These are phyloP conservation scores for Tenthredo amoena DNA, from an alignment of 2,888 invertebrate species.

Conservation along the genomic window DNA sequence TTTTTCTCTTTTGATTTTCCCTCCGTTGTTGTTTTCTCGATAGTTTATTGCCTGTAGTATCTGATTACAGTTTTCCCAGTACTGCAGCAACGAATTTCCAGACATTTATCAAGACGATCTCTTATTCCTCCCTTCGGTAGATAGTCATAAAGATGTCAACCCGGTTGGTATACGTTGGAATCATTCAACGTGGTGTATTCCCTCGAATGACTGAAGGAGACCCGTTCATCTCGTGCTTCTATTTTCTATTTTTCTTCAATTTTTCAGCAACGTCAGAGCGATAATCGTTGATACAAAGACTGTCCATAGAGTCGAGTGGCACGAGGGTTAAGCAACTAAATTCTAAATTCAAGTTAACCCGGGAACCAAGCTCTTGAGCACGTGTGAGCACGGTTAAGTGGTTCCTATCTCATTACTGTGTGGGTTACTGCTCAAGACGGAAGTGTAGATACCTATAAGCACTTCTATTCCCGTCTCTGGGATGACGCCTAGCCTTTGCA, in stretches of 20 bases:
- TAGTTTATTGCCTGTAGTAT: no score
- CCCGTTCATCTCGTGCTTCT: background rate
- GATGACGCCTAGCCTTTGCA: background rate
- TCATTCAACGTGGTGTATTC: no score
- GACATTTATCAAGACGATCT: background rate
- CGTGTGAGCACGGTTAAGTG: slow-evolving; percentile 71
- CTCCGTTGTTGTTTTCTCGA: no score
- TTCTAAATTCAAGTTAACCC: slow-evolving; percentile 65
- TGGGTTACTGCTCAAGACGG: slow-evolving; percentile 55
- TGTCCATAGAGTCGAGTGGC: slow-evolving; percentile 2
- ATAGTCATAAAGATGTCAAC: background rate
- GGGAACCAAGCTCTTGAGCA: slow-evolving; percentile 68
- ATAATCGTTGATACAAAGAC: background rate
- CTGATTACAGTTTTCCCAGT: no score
- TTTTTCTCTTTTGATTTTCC: background rate
- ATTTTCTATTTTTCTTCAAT: background rate
- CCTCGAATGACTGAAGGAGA: no score
- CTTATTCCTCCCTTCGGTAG: background rate
- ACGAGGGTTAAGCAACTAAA: slow-evolving; percentile 66
- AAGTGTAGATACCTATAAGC: slow-evolving; percentile 44
- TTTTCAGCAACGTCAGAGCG: background rate
- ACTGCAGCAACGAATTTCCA: background rate
- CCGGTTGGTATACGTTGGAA: no score
- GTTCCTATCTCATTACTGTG: slow-evolving; percentile 72
- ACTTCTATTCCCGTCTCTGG: slow-evolving; percentile 30